Evolutionary conservation across 2,797 vertebrate genomes (phyloP).

Genomic region (Eulemur coronatus): DNA sequence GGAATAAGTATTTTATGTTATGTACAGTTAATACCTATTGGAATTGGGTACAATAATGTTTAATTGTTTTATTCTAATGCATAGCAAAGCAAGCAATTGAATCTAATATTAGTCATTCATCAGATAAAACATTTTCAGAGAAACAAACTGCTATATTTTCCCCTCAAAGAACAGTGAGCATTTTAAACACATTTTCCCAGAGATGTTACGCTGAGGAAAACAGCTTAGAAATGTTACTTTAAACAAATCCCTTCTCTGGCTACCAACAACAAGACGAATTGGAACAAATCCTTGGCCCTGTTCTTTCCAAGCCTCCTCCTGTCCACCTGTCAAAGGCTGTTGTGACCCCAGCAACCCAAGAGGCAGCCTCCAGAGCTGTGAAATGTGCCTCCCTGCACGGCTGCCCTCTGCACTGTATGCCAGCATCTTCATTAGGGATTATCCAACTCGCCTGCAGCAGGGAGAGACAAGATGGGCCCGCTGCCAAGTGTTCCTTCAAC

Average conservation of each 20-base stretch:
- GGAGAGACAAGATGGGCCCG: constrained; percentile 57
- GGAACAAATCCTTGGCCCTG: constrained; percentile 30
- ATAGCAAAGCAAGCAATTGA: constrained; percentile 59
- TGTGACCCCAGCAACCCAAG: constrained; percentile 24
- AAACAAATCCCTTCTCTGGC: constrained; percentile 52
- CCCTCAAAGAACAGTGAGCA: constrained; percentile 57
- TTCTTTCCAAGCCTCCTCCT: background rate
- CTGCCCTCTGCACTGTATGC: constrained; percentile 9
- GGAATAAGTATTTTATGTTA: background rate
- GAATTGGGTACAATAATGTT: background rate
- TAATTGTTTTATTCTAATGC: constrained; percentile 50
- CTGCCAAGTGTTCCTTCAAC: constrained; percentile 77
- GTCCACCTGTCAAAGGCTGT: constrained; percentile 62
- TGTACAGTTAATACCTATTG: background rate
- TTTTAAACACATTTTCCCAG: constrained; percentile 47
- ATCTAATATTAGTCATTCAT: constrained; percentile 67
- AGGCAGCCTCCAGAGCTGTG: constrained; percentile 15
- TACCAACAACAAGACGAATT: background rate
- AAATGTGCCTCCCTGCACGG: background rate
- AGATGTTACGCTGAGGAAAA: constrained; percentile 47
- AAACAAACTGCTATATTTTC: constrained; percentile 61
- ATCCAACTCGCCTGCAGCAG: constrained; percentile 1
- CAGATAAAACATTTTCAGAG: constrained; percentile 60
- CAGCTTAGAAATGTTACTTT: constrained; percentile 16
- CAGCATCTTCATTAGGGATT: constrained; percentile 67